Percentiles rank a stretch among this genome's conserved stretches.
Conservation (phyloP, 2,113 vertebrate species). For the Merops nubicus region DNA sequence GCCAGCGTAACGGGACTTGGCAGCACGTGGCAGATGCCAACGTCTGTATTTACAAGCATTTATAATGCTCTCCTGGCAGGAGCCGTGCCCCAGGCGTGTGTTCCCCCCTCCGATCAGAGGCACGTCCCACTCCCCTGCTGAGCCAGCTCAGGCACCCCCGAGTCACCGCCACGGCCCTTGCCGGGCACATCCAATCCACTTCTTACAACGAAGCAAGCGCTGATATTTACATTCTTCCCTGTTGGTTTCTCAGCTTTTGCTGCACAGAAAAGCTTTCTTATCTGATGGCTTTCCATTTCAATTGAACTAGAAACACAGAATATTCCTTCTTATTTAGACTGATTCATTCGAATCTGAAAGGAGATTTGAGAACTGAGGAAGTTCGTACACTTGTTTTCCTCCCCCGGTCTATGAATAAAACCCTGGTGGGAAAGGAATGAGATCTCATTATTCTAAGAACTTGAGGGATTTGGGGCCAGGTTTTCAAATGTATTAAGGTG, state of each 20-base stretch:
- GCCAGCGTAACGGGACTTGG: accelerated
- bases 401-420: not conserved
- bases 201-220: not conserved
- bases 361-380: not conserved
- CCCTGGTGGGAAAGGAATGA: not conserved
- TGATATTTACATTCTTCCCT: not conserved
- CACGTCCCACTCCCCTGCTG: not conserved
- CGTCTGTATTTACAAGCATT: not conserved
- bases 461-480: not conserved
- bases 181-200: not conserved
- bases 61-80: not conserved
- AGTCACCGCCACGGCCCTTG: accelerated
- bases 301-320: not conserved
- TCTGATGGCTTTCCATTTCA: not conserved
- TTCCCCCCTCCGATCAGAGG: not conserved
- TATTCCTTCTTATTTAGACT: not conserved
- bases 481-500: not conserved
- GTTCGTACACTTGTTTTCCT: not conserved
- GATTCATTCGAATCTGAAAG: not conserved
- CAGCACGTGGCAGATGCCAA: accelerated
- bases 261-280: not conserved
- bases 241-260: not conserved
- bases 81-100: accelerated
- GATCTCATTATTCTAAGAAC: not conserved
- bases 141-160: too few relatives aligned